Conservation (phyloP, 2,797 vertebrate species). For the Coranthus polyacanthus region DNA sequence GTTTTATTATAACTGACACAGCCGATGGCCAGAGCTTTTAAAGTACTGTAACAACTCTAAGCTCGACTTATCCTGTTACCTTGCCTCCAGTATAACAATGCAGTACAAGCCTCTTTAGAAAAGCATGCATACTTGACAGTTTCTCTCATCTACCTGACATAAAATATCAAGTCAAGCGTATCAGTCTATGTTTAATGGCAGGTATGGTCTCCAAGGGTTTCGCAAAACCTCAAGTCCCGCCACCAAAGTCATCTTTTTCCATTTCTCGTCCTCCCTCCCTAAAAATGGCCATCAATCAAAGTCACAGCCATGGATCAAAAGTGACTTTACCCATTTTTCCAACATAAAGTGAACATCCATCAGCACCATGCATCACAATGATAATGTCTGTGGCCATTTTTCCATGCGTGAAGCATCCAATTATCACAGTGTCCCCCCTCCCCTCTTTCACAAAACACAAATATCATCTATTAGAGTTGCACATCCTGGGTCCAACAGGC, state of each 20-base stretch:
- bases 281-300: slow-evolving; percentile 13
- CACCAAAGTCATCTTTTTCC: background rate
- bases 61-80: too few relatives aligned
- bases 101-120: background rate
- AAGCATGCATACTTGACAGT: background rate
- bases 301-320: slow-evolving; percentile 1
- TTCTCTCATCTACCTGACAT: background rate
- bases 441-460: slow-evolving; percentile 36
- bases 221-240: background rate
- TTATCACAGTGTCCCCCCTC: slow-evolving; percentile 7
- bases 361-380: background rate
- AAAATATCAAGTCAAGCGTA: background rate
- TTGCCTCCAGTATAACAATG: background rate
- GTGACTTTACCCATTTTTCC: slow-evolving; percentile 15
- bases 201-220: background rate
- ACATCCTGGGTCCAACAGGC: slow-evolving; percentile 49
- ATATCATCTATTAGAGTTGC: slow-evolving; percentile 37
- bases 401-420: slow-evolving; percentile 14
- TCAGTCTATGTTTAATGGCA: background rate
- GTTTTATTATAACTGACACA: too few relatives aligned
- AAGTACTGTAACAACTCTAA: too few relatives aligned
- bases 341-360: slow-evolving; percentile 13
- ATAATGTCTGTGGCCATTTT: slow-evolving; percentile 18
- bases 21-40: too few relatives aligned
- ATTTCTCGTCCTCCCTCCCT: background rate